Evolutionary conservation across 92 coral and sea anemone species (phyloP).

Genomic region (Ricordea florida): DNA sequence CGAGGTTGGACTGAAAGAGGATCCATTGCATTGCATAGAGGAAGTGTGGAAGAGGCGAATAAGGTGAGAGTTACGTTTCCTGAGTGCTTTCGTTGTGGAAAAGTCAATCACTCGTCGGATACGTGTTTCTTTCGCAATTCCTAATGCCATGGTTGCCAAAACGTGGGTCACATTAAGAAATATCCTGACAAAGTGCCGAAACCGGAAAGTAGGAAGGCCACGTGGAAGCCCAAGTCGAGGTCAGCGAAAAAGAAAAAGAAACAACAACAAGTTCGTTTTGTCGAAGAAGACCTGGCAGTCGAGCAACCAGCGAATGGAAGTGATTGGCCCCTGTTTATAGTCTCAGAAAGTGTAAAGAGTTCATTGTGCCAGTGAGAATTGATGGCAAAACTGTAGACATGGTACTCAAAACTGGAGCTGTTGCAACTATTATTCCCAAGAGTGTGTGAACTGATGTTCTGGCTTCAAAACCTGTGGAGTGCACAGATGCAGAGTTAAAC

Average conservation of each 20-base stretch:
- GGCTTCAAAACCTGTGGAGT: constrained; percentile 18
- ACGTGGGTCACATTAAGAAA: constrained; percentile 28
- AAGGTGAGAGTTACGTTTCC: not conserved
- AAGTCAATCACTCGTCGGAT: constrained; percentile 41
- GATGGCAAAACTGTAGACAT: not conserved
- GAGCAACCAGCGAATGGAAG: not conserved
- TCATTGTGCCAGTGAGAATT: not conserved
- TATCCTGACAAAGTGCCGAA: constrained; percentile 18
- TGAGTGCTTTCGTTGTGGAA: constrained; percentile 55
- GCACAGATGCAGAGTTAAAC: constrained; percentile 8
- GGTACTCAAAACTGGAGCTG: constrained; percentile 35
- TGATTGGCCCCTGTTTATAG: constrained; percentile 41
- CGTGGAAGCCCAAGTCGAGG: no score
- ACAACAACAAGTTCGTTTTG: not conserved
- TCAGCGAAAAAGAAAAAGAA: constrained; percentile 17
- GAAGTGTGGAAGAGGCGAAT: no score
- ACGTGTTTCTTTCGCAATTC: constrained; percentile 31
- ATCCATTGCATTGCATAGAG: no score
- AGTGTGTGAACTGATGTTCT: constrained; percentile 10
- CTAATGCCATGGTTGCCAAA: constrained; percentile 40
- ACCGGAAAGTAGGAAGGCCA: not conserved
- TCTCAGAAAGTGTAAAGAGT: constrained; percentile 9
- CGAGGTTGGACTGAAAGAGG: no score
- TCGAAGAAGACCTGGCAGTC: not conserved
- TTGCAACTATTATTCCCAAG: constrained; percentile 36